Conservation (phyloP, 1,140 invertebrate species). For the Prorops nasuta region DNA sequence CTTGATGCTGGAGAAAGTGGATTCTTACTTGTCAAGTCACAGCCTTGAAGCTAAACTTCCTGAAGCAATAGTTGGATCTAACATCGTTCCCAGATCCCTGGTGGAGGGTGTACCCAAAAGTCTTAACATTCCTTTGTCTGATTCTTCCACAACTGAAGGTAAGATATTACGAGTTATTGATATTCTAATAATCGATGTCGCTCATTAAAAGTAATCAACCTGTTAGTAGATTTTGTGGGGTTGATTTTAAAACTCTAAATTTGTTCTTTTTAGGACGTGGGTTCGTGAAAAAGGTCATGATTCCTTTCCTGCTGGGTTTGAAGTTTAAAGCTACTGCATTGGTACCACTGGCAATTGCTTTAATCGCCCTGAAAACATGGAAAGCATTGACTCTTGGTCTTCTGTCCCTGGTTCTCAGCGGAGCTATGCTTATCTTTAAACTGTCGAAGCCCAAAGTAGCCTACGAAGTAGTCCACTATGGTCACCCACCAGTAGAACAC, state of each 20-base stretch:
- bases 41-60: slow-evolving; percentile 52
- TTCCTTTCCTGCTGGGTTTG: slow-evolving; percentile 79
- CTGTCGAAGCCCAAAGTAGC: slow-evolving; percentile 77
- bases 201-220: not conserved
- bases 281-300: slow-evolving; percentile 78
- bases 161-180: slow-evolving; percentile 23
- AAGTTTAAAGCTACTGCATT: slow-evolving; percentile 82
- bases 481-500: slow-evolving; percentile 74
- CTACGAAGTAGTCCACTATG: slow-evolving; percentile 82
- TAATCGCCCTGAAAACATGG: slow-evolving; percentile 84
- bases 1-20: slow-evolving; percentile 54
- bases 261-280: slow-evolving; percentile 62
- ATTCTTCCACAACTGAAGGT: slow-evolving; percentile 62
- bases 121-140: slow-evolving; percentile 67
- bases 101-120: slow-evolving; percentile 65
- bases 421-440: slow-evolving; percentile 80
- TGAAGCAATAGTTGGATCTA: slow-evolving; percentile 44
- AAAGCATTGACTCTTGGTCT: slow-evolving; percentile 81
- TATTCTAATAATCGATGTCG: not conserved
- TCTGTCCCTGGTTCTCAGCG: slow-evolving; percentile 77
- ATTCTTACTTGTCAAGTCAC: slow-evolving; percentile 52
- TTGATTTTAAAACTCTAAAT: not conserved
- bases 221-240: not conserved
- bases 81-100: slow-evolving; percentile 67
- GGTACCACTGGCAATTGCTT: slow-evolving; percentile 73